phyloP scores from a whole-genome alignment of 64 coral and sea anemone species.

The Orbicella faveolata region DNA sequence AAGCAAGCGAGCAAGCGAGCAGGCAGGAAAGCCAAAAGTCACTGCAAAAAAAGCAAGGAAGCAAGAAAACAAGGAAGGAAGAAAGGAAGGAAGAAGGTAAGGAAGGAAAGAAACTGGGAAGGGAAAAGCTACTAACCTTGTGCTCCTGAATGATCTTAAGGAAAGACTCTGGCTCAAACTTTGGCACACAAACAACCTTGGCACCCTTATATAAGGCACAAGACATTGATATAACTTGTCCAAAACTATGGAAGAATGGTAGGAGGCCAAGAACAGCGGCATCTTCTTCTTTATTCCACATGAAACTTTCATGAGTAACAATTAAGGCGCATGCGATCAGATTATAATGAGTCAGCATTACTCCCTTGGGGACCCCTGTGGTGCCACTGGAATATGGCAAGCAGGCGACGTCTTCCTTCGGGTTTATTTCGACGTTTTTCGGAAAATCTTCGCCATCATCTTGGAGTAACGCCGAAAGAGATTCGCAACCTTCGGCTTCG shows the following conservation, averaged over 20 bases:
- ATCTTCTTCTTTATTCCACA: background rate
- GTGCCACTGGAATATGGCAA: constrained; percentile 84
- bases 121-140: constrained; percentile 42
- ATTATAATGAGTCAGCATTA: constrained; percentile 86
- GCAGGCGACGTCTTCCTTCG: constrained; percentile 67
- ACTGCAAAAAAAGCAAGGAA: background rate
- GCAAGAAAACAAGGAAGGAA: background rate
- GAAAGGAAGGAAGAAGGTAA: background rate
- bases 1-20: background rate
- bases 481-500: constrained; percentile 44
- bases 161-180: constrained; percentile 63
- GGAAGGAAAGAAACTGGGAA: background rate
- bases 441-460: constrained; percentile 60
- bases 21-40: background rate
- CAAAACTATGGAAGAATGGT: constrained; percentile 69
- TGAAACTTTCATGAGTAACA: background rate
- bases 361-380: constrained; percentile 73
- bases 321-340: constrained; percentile 23
- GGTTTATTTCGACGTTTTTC: constrained; percentile 25
- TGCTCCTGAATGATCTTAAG: constrained; percentile 65
- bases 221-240: constrained; percentile 24
- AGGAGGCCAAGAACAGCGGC: constrained; percentile 52
- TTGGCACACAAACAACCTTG: constrained; percentile 56
- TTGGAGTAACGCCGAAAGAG: constrained; percentile 50
- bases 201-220: constrained; percentile 7